Conservation (phyloP, 92 coral and sea anemone genomes). For the Nematostella vectensis region DNA sequence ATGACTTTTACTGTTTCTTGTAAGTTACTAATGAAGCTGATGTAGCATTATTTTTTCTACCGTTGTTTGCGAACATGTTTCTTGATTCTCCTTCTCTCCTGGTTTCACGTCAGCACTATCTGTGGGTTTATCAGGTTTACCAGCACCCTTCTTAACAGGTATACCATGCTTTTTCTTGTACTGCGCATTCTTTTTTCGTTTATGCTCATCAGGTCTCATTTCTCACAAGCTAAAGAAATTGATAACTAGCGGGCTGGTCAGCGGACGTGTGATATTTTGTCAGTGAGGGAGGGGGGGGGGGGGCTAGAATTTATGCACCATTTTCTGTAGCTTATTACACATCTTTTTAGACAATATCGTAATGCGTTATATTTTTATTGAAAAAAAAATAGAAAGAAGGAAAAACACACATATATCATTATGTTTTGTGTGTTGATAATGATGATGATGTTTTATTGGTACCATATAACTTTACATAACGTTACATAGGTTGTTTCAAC, state of each 20-base stretch:
- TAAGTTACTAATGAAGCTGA: too few species aligned
- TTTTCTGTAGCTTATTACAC: too few species aligned
- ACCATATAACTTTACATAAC: too few species aligned
- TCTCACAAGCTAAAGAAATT: background rate
- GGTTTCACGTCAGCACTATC: background rate
- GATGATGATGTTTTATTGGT: too few species aligned
- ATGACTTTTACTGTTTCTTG: too few species aligned
- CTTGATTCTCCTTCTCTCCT: too few species aligned
- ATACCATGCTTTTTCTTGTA: conserved; percentile 95
- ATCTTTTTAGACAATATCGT: too few species aligned
- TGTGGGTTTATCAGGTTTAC: conserved; percentile 3
- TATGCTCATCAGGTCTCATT: conserved; percentile 97
- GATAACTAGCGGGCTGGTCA: background rate
- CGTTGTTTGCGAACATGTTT: too few species aligned
- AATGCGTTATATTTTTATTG: background rate
- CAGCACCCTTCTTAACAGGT: conserved; percentile 34
- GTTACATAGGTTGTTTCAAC: too few species aligned
- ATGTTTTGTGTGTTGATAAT: too few species aligned
- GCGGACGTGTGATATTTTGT: background rate
- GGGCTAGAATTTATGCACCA: too few species aligned
- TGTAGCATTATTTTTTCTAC: too few species aligned
- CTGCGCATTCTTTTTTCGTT: conserved; percentile 76
- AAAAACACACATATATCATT: background rate
- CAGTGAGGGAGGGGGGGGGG: background rate
- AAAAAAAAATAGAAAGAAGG: background rate